phyloP scores from a whole-genome alignment of 2,888 invertebrate genomes.

The Caenorhabditis afra region DNA sequence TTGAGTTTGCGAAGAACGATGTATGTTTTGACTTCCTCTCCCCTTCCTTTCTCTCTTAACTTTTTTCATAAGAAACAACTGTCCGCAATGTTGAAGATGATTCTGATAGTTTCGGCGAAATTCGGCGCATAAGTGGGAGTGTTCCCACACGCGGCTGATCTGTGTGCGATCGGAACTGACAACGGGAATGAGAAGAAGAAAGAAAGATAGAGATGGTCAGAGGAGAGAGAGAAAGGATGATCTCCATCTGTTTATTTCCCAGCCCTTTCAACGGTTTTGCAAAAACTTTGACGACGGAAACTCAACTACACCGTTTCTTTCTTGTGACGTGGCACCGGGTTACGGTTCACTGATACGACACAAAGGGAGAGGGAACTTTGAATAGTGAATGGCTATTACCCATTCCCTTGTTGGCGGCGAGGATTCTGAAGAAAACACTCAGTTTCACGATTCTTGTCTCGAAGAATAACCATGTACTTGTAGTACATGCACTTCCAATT shows the following conservation, averaged over 20 bases:
- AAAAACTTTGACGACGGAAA: constrained; percentile 1
- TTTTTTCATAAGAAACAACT: constrained; percentile 10
- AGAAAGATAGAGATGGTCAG: too few relatives aligned
- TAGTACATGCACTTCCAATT: constrained; percentile 48
- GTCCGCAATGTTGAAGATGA: constrained; percentile 37
- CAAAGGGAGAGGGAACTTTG: constrained; percentile 28
- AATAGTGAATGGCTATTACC: constrained; percentile 34
- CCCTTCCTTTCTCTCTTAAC: neutral
- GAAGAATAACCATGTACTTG: constrained; percentile 43
- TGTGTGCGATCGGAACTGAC: constrained; percentile 46
- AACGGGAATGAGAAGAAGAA: constrained; percentile 29
- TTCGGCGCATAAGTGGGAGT: constrained; percentile 54
- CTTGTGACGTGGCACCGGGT: constrained; percentile 26
- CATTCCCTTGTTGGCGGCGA: too few relatives aligned
- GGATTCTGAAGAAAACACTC: too few relatives aligned
- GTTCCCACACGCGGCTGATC: constrained; percentile 48
- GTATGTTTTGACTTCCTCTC: neutral
- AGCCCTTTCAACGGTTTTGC: constrained; percentile 11
- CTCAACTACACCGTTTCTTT: neutral
- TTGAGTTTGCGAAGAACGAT: neutral
- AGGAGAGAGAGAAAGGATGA: constrained; percentile 22
- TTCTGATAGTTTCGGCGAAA: constrained; percentile 55
- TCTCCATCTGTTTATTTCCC: constrained; percentile 32
- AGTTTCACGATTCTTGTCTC: neutral
- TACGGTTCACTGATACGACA: neutral